phyloP scores from a whole-genome alignment of 1,140 invertebrate genomes.

The Hylyphantes graminicola region DNA sequence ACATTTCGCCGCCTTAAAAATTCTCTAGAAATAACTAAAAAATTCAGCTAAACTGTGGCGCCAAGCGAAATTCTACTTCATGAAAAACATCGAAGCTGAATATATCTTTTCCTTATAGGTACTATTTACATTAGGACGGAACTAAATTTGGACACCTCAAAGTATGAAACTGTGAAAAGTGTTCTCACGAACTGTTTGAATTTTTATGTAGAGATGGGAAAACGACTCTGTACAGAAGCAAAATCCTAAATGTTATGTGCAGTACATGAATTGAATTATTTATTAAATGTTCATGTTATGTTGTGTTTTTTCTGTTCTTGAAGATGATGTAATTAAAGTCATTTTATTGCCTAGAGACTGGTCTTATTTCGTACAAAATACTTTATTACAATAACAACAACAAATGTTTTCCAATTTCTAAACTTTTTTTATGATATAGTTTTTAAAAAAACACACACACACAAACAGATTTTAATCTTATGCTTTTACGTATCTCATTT shows the following conservation, averaged over 20 bases:
- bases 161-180: constrained; percentile 17
- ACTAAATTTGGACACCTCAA: constrained; percentile 27
- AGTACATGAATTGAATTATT: constrained; percentile 16
- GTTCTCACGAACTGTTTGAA: constrained; percentile 2
- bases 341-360: constrained; percentile 22
- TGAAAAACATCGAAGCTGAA: constrained; percentile 30
- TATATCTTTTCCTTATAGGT: constrained; percentile 5
- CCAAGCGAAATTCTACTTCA: constrained; percentile 41
- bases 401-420: too few relatives aligned
- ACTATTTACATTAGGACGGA: neutral
- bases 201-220: constrained; percentile 13
- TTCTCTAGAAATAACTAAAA: neutral
- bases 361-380: neutral
- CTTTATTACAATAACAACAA: too few relatives aligned
- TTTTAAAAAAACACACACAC: too few relatives aligned
- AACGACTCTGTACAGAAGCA: neutral
- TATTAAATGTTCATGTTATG: constrained; percentile 21
- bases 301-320: constrained; percentile 12
- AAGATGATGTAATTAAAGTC: constrained; percentile 35
- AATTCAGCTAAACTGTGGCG: constrained; percentile 38
- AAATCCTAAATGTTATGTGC: constrained; percentile 9
- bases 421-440: too few relatives aligned
- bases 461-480: too few relatives aligned
- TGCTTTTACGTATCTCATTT: too few relatives aligned
- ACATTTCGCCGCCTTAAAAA: constrained; percentile 31